These are phyloP conservation scores for Chloroceryle aenea DNA, from an alignment of 2,113 vertebrate species.

Conservation along the genomic window DNA sequence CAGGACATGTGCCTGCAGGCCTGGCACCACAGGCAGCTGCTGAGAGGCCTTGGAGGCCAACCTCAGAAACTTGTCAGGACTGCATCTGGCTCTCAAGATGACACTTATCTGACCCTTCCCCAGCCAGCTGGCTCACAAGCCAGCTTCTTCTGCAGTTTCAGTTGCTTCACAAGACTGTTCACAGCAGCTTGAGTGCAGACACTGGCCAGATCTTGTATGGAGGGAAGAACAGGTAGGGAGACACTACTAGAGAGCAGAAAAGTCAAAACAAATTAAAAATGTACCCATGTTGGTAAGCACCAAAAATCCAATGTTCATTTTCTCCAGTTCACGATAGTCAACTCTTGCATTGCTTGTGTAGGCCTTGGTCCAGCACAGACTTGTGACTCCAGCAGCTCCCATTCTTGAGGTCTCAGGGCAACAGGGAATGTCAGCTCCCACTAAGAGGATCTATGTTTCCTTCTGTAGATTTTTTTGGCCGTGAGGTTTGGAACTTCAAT, in stretches of 20 bases:
- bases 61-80: background rate
- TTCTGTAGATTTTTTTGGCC: background rate
- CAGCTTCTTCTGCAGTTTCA: background rate
- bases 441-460: background rate
- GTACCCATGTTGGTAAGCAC: background rate
- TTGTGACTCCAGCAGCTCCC: background rate
- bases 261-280: background rate
- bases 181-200: background rate
- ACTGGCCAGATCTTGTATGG: background rate
- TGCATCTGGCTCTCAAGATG: background rate
- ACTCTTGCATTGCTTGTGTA: background rate
- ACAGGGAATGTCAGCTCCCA: background rate
- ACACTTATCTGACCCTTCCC: background rate
- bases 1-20: background rate
- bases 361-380: background rate
- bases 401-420: background rate
- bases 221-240: background rate
- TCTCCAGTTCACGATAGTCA: background rate
- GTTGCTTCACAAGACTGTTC: background rate
- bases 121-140: background rate
- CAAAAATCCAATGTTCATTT: background rate
- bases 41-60: background rate
- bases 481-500: background rate
- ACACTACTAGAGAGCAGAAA: background rate
- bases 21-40: rapidly evolving